phyloP scores from a whole-genome alignment of 1,140 invertebrate species.

The Sinella curviseta region DNA sequence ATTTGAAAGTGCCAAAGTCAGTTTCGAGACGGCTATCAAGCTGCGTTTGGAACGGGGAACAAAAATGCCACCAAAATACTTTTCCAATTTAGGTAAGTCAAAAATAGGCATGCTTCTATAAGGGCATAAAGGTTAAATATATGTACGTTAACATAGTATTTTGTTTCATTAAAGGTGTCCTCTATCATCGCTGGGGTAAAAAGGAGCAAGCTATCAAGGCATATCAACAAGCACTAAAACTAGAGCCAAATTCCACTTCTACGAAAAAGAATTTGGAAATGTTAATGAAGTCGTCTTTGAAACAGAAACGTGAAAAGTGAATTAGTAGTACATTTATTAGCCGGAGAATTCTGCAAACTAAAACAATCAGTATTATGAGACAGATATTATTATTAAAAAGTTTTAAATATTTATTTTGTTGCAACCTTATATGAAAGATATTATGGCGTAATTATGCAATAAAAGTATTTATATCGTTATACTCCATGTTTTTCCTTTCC shows the following conservation, averaged over 20 bases:
- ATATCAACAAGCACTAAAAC: constrained; percentile 72
- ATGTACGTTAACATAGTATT: constrained; percentile 8
- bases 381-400: no score
- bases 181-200: constrained; percentile 91
- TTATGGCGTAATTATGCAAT: no score
- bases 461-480: no score
- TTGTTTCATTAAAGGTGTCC: constrained; percentile 68
- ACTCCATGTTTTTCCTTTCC: no score
- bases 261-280: constrained; percentile 66
- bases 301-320: not conserved
- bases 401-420: no score
- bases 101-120: not conserved
- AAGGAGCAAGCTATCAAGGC: constrained; percentile 68
- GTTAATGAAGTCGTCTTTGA: no score
- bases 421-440: no score
- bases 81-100: constrained; percentile 77
- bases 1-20: constrained; percentile 74
- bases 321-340: no score
- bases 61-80: constrained; percentile 64
- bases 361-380: not conserved
- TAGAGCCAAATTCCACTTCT: constrained; percentile 69
- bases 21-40: constrained; percentile 75
- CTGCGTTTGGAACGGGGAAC: constrained; percentile 64
- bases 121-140: constrained; percentile 1
- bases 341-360: no score